phyloP scores from a whole-genome alignment of 2,888 invertebrate species.

The Rotaria magnacalcarata region DNA sequence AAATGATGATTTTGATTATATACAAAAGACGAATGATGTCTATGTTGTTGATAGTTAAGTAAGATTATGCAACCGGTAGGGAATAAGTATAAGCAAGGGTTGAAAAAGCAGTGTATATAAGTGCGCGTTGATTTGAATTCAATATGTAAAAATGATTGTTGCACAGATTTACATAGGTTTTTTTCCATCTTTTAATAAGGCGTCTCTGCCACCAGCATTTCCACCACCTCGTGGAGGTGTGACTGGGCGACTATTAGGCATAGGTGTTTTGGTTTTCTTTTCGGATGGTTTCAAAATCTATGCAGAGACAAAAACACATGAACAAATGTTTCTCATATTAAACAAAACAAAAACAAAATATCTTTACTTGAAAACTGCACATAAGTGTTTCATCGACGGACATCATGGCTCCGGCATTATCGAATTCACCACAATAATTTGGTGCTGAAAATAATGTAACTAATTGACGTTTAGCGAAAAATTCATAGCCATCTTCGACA shows the following conservation, averaged over 20 bases:
- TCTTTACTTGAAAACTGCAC: slow-evolving; percentile 78
- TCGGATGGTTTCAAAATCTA: slow-evolving; percentile 62
- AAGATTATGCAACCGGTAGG: slow-evolving; percentile 15
- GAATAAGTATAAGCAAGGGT: neutral
- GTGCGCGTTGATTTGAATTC: neutral
- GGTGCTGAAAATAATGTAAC: slow-evolving; percentile 83
- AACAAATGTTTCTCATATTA: neutral
- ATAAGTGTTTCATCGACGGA: slow-evolving; percentile 94
- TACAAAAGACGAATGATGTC: slow-evolving; percentile 31
- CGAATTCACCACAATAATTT: slow-evolving; percentile 79
- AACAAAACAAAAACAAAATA: too few relatives aligned
- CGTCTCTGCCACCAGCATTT: neutral
- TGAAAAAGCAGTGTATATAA: neutral
- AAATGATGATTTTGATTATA: neutral
- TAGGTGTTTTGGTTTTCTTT: slow-evolving; percentile 64
- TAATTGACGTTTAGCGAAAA: slow-evolving; percentile 93
- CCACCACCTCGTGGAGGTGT: slow-evolving; percentile 51
- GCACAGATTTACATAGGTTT: slow-evolving; percentile 30
- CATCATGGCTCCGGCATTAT: slow-evolving; percentile 65
- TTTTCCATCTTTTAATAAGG: neutral
- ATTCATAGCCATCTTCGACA: slow-evolving; percentile 98
- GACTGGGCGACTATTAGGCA: slow-evolving; percentile 59
- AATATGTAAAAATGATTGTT: neutral
- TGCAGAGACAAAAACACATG: neutral
- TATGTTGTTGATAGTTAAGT: slow-evolving; percentile 22